Base-by-base conservation (phyloP, 2,113 vertebrate species). In the Axis porcinus region DNA sequence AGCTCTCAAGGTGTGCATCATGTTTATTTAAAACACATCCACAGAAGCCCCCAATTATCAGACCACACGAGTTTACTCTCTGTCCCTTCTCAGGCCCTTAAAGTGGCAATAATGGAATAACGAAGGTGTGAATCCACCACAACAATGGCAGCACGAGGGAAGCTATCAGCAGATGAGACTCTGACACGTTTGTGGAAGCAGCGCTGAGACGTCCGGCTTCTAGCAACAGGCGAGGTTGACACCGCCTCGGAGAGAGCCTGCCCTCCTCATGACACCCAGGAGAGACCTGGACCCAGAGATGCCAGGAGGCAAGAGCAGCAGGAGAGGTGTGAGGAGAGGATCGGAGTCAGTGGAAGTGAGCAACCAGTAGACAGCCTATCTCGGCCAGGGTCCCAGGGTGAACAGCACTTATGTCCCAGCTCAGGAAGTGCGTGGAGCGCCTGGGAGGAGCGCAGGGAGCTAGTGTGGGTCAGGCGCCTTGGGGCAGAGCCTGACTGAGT, bases 171-270 rank as follows among this genome's bases (percentile, higher is more conserved):
- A 55, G 45, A 16, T 11, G 13, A 50, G 86, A 74, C 57, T 43
- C 25, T 11, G 67, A 43, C 58, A 45, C 14, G 1, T 82, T 70
- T 81, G 58, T 86, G 87, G 62, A 74, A 57, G 40, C 33, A 43
- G 87, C 30, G 67, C 87, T 58, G 33, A 86, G 67, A 28, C 6
- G 8, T 4, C 50, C 15, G 2, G 81, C 50, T 36, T 64, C 57
- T n/a, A 6, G 52, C 50, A 25, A 0, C 33, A 2, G 13, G 6
- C 1, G 7, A 52, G 27, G 74, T 1, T 3, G 11, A 13, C 14
- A 2, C 33, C 54, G 28, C 74, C 28, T 74, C 5, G 5, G 52
- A 52, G 58, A 23, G 60, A 96, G n/a, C 28, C 83, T 3, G 8
- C 45, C 55, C 50, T 10, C 70, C 43, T 47, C 40, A 3, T 33